These are phyloP conservation scores for Martes martes DNA, from an alignment of 2,113 vertebrate species.

Conservation along the genomic window DNA sequence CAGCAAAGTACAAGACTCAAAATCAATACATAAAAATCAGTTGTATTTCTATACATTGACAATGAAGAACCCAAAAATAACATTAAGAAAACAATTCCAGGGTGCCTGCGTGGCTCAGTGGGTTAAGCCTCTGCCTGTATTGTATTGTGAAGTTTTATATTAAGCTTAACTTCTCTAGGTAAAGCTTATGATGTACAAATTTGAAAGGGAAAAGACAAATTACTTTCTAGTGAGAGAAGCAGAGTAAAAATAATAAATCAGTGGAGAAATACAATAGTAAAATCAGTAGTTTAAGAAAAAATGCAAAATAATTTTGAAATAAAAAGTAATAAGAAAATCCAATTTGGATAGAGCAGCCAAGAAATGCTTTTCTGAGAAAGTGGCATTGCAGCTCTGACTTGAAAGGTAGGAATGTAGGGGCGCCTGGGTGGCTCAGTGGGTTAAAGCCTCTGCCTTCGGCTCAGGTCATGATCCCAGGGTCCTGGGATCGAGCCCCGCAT, in stretches of 20 bases:
- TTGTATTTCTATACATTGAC: too few species aligned
- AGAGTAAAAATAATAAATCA: background rate
- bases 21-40: too few species aligned
- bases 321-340: background rate
- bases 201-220: too few species aligned
- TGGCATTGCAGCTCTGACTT: background rate
- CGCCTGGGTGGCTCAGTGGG: too few species aligned
- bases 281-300: background rate
- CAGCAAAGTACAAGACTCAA: too few species aligned
- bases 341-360: background rate
- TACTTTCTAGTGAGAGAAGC: background rate
- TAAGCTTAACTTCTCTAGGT: too few species aligned
- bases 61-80: background rate
- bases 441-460: too few species aligned
- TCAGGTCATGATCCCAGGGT: too few species aligned
- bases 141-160: too few species aligned
- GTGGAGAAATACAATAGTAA: background rate
- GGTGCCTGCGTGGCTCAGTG: too few species aligned
- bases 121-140: background rate
- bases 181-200: too few species aligned
- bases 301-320: background rate
- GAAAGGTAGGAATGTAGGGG: background rate
- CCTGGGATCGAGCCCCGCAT: too few species aligned
- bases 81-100: background rate
- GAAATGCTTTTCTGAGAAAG: background rate